These are phyloP conservation scores for Menidia menidia DNA, from an alignment of 2,797 vertebrate genomes.

Conservation along the genomic window DNA sequence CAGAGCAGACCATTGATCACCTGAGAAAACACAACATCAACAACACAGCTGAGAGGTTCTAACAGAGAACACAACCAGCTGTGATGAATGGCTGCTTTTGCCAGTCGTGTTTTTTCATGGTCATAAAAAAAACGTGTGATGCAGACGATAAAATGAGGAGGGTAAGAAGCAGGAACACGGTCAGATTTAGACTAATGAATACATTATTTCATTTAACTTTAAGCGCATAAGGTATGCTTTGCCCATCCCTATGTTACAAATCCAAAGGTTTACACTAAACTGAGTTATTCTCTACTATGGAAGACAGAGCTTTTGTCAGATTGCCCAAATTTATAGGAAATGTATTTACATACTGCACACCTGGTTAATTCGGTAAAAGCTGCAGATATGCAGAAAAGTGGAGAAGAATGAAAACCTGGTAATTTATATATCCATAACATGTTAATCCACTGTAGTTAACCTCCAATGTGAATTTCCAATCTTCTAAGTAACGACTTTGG, in stretches of 20 bases:
- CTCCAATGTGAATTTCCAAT: too few relatives aligned
- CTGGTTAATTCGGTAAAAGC: neutral
- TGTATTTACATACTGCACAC: neutral
- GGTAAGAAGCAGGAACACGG: neutral
- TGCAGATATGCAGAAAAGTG: too few relatives aligned
- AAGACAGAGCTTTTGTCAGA: neutral
- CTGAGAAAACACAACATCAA: neutral
- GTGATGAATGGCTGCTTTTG: constrained; percentile 1
- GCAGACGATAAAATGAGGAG: neutral
- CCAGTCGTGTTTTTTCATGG: neutral
- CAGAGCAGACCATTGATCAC: neutral
- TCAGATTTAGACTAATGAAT: neutral
- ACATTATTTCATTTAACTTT: too few relatives aligned
- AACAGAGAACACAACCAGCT: neutral
- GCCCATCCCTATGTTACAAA: neutral
- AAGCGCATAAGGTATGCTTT: too few relatives aligned
- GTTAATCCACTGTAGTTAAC: too few relatives aligned
- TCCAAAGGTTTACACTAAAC: neutral
- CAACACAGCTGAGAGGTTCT: neutral
- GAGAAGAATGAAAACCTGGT: too few relatives aligned
- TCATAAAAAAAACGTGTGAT: neutral
- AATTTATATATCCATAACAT: too few relatives aligned
- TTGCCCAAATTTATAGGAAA: neutral
- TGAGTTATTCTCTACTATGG: neutral
- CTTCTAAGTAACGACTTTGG: too few relatives aligned